Evolutionary conservation across 2,797 vertebrate species (phyloP), one percentile per base, ranked within the genome.

Genomic region (Fratercula arctica): DNA sequence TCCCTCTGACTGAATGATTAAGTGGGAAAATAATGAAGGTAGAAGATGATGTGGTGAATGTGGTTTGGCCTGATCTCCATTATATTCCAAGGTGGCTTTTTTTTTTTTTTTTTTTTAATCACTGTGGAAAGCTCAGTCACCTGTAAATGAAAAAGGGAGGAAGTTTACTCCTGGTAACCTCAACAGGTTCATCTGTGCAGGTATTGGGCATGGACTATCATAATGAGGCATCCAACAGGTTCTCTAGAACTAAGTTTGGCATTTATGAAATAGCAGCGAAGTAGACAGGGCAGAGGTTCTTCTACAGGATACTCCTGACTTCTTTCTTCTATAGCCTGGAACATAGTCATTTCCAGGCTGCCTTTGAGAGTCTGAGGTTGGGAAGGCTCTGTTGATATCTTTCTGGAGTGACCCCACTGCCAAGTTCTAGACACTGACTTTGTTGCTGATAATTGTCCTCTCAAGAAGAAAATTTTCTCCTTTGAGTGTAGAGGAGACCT

Each of bases 301-400:
- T 39, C 21, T 56, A 48, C 45, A 35, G 33, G 48, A 19, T 43
- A 25, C 28, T 66, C 6, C 39, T 53, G 54, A 33, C 18, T 46
- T 45, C 12, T 29, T 85, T 77, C 20, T 77, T 18, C 24, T 85
- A 13, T 25, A 33, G 43, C 17, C 28, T 69, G 35, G 59, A 68
- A 16, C 7, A 4, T 17, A 10, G 3, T 18, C 0, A 0, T 31
- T 69, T 60, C 31, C 25, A 35, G 35, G 13, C 16, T 67, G 83
- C 35, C 28, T 93, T 21, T 73, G 25, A 3, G 50, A 50, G 3
- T 8, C 48, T 67, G 39, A 19, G 4, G 1, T 10, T 82, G n/a
- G 53, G 15, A 61, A 63, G 37, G 12, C 17, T 85, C n/a, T 91
- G 14, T 21, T 50, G 57, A 12, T 11, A 10, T 31, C 37, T 76